Percentiles rank a stretch among this genome's conserved stretches.
Evolutionary conservation across 2,797 vertebrate species (phyloP).

Genomic region (Amblyraja radiata): DNA sequence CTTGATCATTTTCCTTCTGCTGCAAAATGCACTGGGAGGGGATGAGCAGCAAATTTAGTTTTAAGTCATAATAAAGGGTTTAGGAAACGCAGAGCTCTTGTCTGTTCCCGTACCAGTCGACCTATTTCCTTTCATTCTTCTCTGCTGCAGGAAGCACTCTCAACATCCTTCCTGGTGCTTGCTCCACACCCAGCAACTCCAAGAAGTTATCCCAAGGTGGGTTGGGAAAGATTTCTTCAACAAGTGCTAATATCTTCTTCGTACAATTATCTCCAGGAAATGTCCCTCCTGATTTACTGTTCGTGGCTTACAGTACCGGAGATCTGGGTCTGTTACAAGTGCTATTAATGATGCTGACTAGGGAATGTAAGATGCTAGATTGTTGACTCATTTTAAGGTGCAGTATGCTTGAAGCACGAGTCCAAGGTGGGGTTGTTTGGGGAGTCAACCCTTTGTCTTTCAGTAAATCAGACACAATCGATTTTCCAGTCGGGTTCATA

Average conservation of each 20-base stretch:
- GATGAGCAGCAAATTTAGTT: constrained; percentile 21
- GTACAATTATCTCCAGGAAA: not conserved
- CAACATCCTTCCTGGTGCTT: constrained; percentile 59
- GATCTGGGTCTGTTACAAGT: not conserved
- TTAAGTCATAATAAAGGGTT: constrained; percentile 12
- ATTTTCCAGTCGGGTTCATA: not conserved
- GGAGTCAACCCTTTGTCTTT: not conserved
- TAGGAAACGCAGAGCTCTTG: constrained; percentile 50
- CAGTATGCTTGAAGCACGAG: not conserved
- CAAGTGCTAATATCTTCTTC: constrained; percentile 48
- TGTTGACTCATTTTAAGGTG: not conserved
- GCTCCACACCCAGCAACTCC: constrained; percentile 45
- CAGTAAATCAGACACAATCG: not conserved
- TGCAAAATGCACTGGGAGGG: not conserved
- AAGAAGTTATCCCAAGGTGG: constrained; percentile 48
- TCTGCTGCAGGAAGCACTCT: constrained; percentile 58
- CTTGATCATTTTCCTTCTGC: not conserved
- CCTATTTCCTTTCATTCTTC: constrained; percentile 63
- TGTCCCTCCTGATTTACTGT: not conserved
- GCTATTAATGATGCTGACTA: not conserved
- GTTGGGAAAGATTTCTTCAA: constrained; percentile 42
- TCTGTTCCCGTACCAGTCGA: constrained; percentile 55
- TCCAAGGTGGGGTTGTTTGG: not conserved
- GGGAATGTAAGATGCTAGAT: not conserved
- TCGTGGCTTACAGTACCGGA: not conserved